phyloP scores from a whole-genome alignment of 2,797 vertebrate genomes.

The Sitta carolinensis region DNA sequence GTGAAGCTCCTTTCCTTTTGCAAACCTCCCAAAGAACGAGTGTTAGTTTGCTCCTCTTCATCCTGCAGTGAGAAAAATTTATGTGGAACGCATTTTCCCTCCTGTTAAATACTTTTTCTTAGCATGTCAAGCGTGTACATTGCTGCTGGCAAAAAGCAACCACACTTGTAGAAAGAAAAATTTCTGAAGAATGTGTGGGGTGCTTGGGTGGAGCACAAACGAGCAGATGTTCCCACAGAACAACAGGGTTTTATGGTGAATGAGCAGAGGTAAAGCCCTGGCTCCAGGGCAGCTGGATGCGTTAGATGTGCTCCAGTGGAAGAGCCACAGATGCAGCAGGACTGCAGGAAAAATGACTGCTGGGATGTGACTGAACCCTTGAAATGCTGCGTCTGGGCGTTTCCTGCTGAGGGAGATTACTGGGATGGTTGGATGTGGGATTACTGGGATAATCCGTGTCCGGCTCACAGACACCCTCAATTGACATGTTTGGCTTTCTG shows the following conservation, averaged over 20 bases:
- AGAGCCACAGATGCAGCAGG: slow-evolving; percentile 15
- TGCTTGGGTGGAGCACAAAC: slow-evolving; percentile 46
- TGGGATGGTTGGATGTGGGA: not conserved
- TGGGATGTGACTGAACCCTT: not conserved
- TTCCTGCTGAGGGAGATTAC: not conserved
- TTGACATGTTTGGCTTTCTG: not conserved
- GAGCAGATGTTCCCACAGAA: slow-evolving; percentile 71
- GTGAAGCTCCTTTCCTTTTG: not conserved
- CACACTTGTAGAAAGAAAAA: slow-evolving; percentile 56
- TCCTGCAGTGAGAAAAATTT: not conserved
- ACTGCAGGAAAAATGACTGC: slow-evolving; percentile 2
- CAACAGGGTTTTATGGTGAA: slow-evolving; percentile 39
- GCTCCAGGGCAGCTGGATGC: slow-evolving; percentile 61
- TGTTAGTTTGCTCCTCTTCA: not conserved
- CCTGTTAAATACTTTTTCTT: slow-evolving; percentile 3
- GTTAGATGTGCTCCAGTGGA: not conserved
- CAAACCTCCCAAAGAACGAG: not conserved
- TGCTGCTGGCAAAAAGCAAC: slow-evolving; percentile 64
- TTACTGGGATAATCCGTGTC: not conserved
- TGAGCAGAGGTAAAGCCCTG: slow-evolving; percentile 65
- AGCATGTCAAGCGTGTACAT: not conserved
- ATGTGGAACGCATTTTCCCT: not conserved
- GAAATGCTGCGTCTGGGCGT: not conserved
- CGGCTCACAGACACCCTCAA: not conserved
- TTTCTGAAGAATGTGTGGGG: slow-evolving; percentile 63